Evolutionary conservation across 1,140 invertebrate species (phyloP), one percentile per base, ranked within the genome.

Genomic region (Drosophila funebris): DNA sequence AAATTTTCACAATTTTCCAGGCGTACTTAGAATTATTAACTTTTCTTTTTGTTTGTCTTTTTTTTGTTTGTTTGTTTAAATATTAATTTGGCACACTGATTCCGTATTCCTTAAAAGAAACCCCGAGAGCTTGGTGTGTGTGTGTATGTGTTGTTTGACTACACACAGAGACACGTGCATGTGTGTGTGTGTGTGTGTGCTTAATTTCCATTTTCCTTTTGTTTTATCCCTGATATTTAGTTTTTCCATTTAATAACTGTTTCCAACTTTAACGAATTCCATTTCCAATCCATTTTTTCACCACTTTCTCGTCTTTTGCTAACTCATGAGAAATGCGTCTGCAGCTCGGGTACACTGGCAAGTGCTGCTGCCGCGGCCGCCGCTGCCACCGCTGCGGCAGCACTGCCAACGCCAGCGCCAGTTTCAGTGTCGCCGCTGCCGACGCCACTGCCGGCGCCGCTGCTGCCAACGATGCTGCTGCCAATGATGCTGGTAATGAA

Each of bases 41-140:
- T 57, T 68, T 76, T 66, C 11, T 43, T 66, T 41, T 39, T 62
- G 13, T 76, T 70, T 44, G 62, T n/a, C 16, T 67, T 58, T 64
- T 53, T 60, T 52, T 67, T 60, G 36, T 57, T 52, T 58, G 0
- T 48, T 27, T 48, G 4, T 14, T 75, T 82, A 37, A 73, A 89
- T 50, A 75, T 79, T 88, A 88, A 89, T 88, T 88, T 88, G 83
- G 83, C 83, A 88, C 83, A 89, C 83, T 89, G 83, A 89, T 88
- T 88, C 84, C 84, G 78, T 88, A 83, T 89, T 89, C 79, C 58
- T 22, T 66, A 75, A 37, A 53, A 75, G 72, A 75, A 75, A 75
- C 67, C 72, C 84, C 81, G 81, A 84, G 83, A 87, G 83, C 83
- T 71, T 75, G 78, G 83, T 87, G 83, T 85, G 81, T 85, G 73